Evolutionary conservation across 1,140 invertebrate genomes (phyloP).

Genomic region (Drosophila mayri): DNA sequence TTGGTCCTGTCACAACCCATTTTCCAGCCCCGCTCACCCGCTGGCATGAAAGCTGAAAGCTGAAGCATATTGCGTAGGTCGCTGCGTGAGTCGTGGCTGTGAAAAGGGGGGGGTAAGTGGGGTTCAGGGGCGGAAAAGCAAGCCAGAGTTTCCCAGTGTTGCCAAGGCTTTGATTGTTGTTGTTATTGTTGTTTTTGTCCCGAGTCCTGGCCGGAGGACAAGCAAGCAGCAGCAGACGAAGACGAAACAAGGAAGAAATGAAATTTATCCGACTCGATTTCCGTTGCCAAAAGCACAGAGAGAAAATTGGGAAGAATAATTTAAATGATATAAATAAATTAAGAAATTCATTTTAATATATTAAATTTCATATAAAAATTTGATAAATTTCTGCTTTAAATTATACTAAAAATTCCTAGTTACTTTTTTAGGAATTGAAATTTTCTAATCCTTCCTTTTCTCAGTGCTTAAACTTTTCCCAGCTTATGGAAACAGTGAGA

Average conservation of each 20-base stretch:
- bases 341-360: too few species aligned
- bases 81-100: constrained; percentile 58
- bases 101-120: neutral
- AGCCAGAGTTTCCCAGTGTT: constrained; percentile 41
- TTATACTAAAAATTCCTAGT: neutral
- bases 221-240: constrained; percentile 22
- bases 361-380: too few species aligned
- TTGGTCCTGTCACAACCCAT: constrained; percentile 19
- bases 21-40: constrained; percentile 28
- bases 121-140: constrained; percentile 5
- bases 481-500: neutral
- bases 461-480: constrained; percentile 11
- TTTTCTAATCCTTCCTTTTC: neutral
- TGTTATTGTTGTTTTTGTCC: constrained; percentile 12
- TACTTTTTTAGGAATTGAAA: neutral
- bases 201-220: constrained; percentile 57
- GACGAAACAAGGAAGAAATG: constrained; percentile 48
- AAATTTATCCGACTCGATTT: constrained; percentile 80
- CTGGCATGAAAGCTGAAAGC: constrained; percentile 60
- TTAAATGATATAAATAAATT: constrained; percentile 4
- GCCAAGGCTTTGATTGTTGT: constrained; percentile 59
- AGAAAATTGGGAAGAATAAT: constrained; percentile 10
- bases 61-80: constrained; percentile 82
- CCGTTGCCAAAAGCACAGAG: constrained; percentile 40
- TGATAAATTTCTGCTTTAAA: neutral